A percentile compares a stretch with the other conserved stretches of the same genome.
These are phyloP conservation scores for Anarsia innoxiella DNA, from an alignment of 2,888 invertebrate species.

Conservation along the genomic window DNA sequence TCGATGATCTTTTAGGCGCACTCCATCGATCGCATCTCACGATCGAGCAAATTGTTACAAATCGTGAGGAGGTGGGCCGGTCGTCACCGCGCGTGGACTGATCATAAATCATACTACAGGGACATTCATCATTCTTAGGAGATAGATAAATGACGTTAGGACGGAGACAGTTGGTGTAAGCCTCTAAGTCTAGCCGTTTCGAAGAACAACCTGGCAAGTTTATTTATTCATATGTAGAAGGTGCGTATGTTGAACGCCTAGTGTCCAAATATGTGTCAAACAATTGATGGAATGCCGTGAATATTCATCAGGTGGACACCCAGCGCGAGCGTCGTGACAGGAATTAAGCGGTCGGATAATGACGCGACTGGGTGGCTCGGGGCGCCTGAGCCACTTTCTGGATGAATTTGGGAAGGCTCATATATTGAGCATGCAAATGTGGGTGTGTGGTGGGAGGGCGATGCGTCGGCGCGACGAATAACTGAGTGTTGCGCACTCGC, in stretches of 20 bases:
- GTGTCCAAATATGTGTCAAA: constrained; percentile 71
- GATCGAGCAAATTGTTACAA: constrained; percentile 76
- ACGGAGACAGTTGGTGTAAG: constrained; percentile 70
- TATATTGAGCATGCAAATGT: constrained; percentile 66
- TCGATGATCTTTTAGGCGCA: constrained; percentile 66
- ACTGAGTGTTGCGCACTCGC: constrained; percentile 53
- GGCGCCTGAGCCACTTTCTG: constrained; percentile 56
- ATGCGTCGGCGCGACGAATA: constrained; percentile 67
- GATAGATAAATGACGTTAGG: constrained; percentile 72
- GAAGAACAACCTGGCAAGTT: constrained; percentile 44
- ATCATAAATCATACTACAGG: constrained; percentile 67
- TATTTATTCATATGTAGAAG: constrained; percentile 65
- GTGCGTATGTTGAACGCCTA: constrained; percentile 41
- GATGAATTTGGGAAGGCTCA: constrained; percentile 54
- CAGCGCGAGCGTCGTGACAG: constrained; percentile 67
- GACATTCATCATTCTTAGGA: constrained; percentile 73
- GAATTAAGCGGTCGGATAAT: constrained; percentile 66
- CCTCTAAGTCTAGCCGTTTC: constrained; percentile 53
- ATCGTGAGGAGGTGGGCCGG: constrained; percentile 71
- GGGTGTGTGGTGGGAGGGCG: constrained; percentile 64
- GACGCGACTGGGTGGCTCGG: constrained; percentile 62
- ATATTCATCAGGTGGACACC: constrained; percentile 73
- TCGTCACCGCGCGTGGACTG: constrained; percentile 67
- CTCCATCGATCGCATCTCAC: constrained; percentile 72
- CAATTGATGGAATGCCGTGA: constrained; percentile 68